A percentile compares a stretch with the other conserved stretches of the same genome.
phyloP scores from a whole-genome alignment of 2,888 invertebrate species.

The Sepioteuthis lessoniana region DNA sequence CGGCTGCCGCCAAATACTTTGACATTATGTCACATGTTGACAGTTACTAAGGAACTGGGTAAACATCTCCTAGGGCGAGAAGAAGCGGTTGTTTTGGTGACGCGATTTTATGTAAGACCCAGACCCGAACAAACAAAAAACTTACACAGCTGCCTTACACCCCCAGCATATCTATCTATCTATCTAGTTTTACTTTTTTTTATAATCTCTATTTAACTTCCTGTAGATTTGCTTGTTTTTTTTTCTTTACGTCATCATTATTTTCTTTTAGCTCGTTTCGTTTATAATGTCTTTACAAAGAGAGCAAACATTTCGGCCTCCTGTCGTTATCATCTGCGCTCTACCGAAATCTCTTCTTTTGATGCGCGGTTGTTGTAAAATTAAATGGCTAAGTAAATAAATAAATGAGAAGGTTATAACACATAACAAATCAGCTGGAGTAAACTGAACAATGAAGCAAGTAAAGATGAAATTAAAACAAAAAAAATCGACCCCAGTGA shows the following conservation, averaged over 20 bases:
- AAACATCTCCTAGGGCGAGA: too few relatives aligned
- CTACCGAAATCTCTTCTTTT: background rate
- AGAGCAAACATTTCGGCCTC: background rate
- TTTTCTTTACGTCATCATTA: background rate
- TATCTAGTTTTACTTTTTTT: too few relatives aligned
- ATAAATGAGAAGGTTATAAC: background rate
- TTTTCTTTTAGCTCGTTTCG: background rate
- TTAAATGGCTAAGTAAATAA: background rate
- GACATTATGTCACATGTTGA: too few relatives aligned
- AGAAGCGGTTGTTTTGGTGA: too few relatives aligned
- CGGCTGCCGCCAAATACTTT: too few relatives aligned
- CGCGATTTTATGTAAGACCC: too few relatives aligned
- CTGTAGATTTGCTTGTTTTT: background rate
- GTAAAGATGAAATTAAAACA: background rate
- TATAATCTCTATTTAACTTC: too few relatives aligned
- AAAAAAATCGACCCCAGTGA: constrained; percentile 13
- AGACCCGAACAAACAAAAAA: too few relatives aligned
- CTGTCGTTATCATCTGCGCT: background rate
- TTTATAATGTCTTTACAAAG: background rate
- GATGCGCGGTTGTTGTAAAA: background rate
- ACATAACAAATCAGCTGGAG: background rate
- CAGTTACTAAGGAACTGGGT: too few relatives aligned
- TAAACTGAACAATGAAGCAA: background rate
- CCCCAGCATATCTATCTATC: too few relatives aligned
- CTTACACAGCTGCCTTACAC: too few relatives aligned